Evolutionary conservation across 2,888 invertebrate genomes (phyloP), one percentile per base, ranked within the genome.

Genomic region (Tuberolachnus salignus): DNA sequence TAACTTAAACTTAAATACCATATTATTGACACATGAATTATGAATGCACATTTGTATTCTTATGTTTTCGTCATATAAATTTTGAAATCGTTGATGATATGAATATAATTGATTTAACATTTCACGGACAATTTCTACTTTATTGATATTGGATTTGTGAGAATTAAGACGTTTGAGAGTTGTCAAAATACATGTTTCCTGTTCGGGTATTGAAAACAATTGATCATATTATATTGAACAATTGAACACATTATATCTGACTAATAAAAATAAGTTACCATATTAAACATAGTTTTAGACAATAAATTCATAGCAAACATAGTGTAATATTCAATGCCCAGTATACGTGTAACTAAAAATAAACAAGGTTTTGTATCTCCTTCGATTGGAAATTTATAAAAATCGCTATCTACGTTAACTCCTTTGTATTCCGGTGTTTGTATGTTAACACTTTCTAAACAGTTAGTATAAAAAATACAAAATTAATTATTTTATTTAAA

Each of bases 231-330:
- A n/a, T n/a, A n/a, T n/a, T n/a, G n/a, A n/a, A n/a, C n/a, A 4
- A 19, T 13, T n/a, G 11, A 53, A 67, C 3, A 11, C 14, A 64
- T 21, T 21, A 4, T n/a, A n/a, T 23, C n/a, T 11, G n/a, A 51
- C 10, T 14, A 21, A 21, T 16, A 51, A 51, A 42, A 73, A 19
- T 51, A 53, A 8, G 9, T 49, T 66, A 78, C 78, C 78, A 78
- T 78, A 21, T 51, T 49, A n/a, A 16, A 1, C 51, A 78, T 23
- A n/a, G 57, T 78, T 3, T 19, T 59, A 9, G 34, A 59, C 3
- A 69, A 51, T 51, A 69, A 34, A 67, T 78, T 78, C 46, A 51
- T 51, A 13, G 78, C 67, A 13, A 42, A 67, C 78, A 78, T 78
- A 2, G 67, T 8, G 3, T 78, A 34, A 59, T 59, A 78, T 69